Evolutionary conservation across 2,797 vertebrate genomes (phyloP), one percentile per base, ranked within the genome.

Genomic region (Falco novaeseelandiae): DNA sequence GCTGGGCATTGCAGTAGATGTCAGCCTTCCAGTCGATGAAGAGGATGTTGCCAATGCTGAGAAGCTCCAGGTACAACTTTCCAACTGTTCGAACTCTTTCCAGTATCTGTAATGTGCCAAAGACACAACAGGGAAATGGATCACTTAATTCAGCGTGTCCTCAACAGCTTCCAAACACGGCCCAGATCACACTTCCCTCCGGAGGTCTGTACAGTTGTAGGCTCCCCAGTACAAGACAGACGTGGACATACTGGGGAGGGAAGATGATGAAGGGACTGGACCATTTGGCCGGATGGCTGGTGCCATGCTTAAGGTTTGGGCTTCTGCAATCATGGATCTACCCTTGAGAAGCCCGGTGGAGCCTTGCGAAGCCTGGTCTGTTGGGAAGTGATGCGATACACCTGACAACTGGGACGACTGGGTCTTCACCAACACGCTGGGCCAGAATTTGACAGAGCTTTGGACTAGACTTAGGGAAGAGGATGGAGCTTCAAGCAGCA

Each of bases 41-140:
- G 36, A 99, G 97, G 96, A 98, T 97, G 91, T 98, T 99, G 12
- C 98, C 98, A 12, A 98, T 94, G 29, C 87, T 95, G 92, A 98
- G 98, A 92, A 98, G 98, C 79, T 98, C 97, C 12, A 98, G 96
- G 18, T 98, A 97, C 91, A 98, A 95, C 22, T 70, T 44, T 6
- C 95, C 98, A 63, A 98, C 74, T 66, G 96, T 97, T 79, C 98
- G 97, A 11, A 98, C 97, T 52, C 97, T 98, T 95, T 98, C 98
- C 95, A 99, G 6, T 34, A 91, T 51, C 83, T 86, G 62, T 34
- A 59, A 80, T 14, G 5, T 3, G 13, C 30, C 62, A 44, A 74
- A 69, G 19, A 38, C 12, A 57, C 19, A 25, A 67, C 4, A 20
- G 62, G 49, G 55, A 44, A 49, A 46, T 18, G 16, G 26, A 29